Evolutionary conservation across 2,888 invertebrate species (phyloP), one percentile per base, ranked within the genome.

Genomic region (Sicus ferrugineus): DNA sequence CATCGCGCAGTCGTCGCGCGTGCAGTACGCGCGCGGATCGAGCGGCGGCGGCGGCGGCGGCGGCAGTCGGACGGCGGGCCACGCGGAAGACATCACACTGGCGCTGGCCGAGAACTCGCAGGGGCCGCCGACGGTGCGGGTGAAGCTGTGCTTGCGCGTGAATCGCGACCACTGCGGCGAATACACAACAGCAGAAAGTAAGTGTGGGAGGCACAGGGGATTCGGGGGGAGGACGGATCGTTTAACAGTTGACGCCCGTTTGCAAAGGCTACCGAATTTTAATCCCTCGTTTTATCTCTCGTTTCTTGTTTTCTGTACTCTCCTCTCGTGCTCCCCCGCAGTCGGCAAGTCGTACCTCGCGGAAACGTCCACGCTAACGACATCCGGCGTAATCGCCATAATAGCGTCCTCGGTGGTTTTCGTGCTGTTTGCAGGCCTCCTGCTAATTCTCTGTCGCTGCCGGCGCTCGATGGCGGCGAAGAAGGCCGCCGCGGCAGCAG

Each of bases 141-240:
- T 95, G 21, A 92, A 93, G 77, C 88, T 96, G 34, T 96, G 96
- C 78, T 87, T 96, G 54, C 89, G 91, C 77, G 90, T 91, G 46
- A 93, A 93, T 81, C 90, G 91, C 65, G 92, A 93, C 66, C 91
- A 93, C 75, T 95, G 95, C 85, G 93, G 95, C 28, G 93, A 93
- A 64, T 93, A 92, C 82, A 88, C 91, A 0, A 92, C 93, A 81
- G 95, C 95, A 34, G 93, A 94, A 80, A 90, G 93, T 94, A 83
- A 92, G 93, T 90, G 73, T 23, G n/a, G 11, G 42, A 26, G 19
- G 26, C 34, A 21, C 11, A 28, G 26, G 54, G 54, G 23, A 26
- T 3, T 19, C 5, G 14, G 54, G 26, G 21, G 2, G 3, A 28
- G 30, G 30, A 30, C 26, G 7, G 21, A 56, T 56, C 7, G 28